Base-by-base conservation (phyloP, 2,797 vertebrate species). In the Notolabrus celidotus region DNA sequence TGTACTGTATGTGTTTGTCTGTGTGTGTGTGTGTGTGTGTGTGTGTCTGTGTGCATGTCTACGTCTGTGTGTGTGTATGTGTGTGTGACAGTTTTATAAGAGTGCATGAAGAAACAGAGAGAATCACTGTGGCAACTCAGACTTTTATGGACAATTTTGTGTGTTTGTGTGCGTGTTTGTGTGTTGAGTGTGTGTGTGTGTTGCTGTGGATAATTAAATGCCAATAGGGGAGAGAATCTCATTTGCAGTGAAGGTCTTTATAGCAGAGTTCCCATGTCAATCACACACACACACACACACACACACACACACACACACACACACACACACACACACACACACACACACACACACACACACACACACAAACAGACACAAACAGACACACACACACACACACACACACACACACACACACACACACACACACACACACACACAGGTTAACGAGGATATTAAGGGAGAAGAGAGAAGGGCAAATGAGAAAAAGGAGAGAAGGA, bases 181-280 rank as follows among this genome's bases (percentile, higher is more conserved):
- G 57, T 39, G 58, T 60, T 51, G 36, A 46, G 23, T 57, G 64
- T 61, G 54, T 49, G 50, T 74, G 58, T 75, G 50, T 78, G 34
- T 67, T 51, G 27, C 65, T 71, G 41, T 4, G n/a, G 74, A 72
- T 83, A 79, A 83, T 83, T 80, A 75, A 84, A 86, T 82, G 83
- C 79, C 81, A 80, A 74, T 82, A 78, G 76, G 81, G 73, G 81
- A 78, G 60, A 75, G 71, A 70, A 79, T 80, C 72, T 84, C 61
- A 83, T 83, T 85, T 84, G 80, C 80, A 75, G 69, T 82, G 71
- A 80, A 73, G 67, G 78, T 80, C 75, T 86, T 82, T 84, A 87
- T 80, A 77, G 78, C 73, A 79, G 56, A 79, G 79, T 84, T 83
- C 79, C 73, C 71, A 77, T 76, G 73, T 80, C 85, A 72, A 72